These are phyloP conservation scores for Rhinolophus sinicus DNA, from an alignment of 2,113 vertebrate genomes.

Conservation along the genomic window DNA sequence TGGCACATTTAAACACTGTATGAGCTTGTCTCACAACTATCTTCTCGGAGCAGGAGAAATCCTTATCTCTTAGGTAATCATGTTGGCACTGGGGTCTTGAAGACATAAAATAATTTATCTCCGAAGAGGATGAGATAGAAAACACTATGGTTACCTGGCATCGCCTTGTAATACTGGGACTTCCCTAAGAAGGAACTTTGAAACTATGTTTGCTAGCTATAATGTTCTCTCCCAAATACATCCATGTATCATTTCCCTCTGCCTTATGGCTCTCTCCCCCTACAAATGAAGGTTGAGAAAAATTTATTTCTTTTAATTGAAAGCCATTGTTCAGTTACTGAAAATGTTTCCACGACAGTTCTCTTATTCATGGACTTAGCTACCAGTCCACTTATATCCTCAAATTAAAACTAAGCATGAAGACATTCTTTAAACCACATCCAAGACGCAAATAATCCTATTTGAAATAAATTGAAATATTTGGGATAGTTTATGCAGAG, in stretches of 20 bases:
- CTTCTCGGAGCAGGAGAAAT: background rate
- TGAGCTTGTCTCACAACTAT: background rate
- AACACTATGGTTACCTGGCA: background rate
- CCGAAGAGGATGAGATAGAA: background rate
- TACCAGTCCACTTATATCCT: background rate
- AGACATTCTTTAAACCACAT: slow-evolving; percentile 8
- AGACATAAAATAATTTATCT: background rate
- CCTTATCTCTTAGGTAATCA: background rate
- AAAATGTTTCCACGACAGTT: background rate
- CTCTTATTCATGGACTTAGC: background rate
- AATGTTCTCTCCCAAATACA: background rate
- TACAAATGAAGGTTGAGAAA: background rate
- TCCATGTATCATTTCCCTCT: background rate
- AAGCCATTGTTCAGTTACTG: background rate
- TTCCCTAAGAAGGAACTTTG: background rate
- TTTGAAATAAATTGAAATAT: slow-evolving; percentile 29
- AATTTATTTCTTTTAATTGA: background rate
- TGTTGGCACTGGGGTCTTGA: background rate
- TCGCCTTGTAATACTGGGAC: background rate
- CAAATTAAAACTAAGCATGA: background rate
- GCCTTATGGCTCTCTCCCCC: background rate
- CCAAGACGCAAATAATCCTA: background rate
- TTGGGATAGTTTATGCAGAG: background rate
- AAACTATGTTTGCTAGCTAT: background rate
- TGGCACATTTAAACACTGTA: background rate